phyloP scores from a whole-genome alignment of 2,888 invertebrate species.

The Rhaphigaster nebulosa region DNA sequence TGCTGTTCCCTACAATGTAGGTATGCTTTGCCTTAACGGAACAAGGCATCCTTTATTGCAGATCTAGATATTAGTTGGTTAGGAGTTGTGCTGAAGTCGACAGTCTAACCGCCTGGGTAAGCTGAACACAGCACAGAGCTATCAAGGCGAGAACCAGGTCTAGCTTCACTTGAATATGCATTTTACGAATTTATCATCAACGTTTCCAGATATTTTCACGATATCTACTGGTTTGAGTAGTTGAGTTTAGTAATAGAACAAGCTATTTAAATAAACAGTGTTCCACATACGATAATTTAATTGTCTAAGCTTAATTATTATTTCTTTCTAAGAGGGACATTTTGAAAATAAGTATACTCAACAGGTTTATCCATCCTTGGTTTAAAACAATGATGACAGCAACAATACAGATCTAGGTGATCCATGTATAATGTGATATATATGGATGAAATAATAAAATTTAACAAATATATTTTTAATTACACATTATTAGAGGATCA shows the following conservation, averaged over 20 bases:
- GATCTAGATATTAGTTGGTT: conserved; percentile 35
- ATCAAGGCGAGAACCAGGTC: background rate
- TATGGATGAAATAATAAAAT: too few species aligned
- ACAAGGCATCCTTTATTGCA: background rate
- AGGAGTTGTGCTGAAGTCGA: conserved; percentile 15
- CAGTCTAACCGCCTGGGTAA: background rate
- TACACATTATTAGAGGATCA: too few species aligned
- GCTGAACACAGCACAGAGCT: background rate
- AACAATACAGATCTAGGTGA: too few species aligned
- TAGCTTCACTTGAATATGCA: background rate
- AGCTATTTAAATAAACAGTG: background rate
- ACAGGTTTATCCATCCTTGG: too few species aligned
- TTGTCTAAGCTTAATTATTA: too few species aligned
- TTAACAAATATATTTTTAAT: too few species aligned
- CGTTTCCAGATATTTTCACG: background rate
- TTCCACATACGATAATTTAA: too few species aligned
- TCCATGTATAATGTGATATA: too few species aligned
- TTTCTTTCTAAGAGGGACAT: too few species aligned
- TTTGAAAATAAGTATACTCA: too few species aligned
- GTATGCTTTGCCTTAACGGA: background rate
- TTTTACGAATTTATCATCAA: background rate
- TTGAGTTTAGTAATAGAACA: background rate
- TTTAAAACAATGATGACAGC: too few species aligned
- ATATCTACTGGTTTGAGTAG: background rate
- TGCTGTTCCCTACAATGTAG: background rate